Evolutionary conservation across 2,113 vertebrate genomes (phyloP).

Genomic region (Mus spicilegus): DNA sequence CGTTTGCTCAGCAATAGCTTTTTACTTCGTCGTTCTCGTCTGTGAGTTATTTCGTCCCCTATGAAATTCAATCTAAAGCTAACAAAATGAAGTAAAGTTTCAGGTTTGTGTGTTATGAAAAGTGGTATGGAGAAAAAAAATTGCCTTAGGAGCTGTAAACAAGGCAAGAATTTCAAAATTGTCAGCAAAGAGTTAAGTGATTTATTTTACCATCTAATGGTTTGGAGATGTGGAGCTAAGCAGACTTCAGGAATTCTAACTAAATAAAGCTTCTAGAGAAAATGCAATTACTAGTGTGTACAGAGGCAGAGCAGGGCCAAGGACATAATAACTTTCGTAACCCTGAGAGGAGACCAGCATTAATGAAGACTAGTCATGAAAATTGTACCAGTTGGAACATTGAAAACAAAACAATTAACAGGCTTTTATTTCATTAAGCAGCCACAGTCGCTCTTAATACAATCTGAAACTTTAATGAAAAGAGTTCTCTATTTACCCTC

Average conservation of each 20-base stretch:
- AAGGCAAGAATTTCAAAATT: conserved; percentile 4
- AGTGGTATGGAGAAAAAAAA: neutral
- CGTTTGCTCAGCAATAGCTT: neutral
- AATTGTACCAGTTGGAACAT: conserved; percentile 60
- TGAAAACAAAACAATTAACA: conserved; percentile 74
- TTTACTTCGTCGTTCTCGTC: neutral
- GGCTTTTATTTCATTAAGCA: conserved; percentile 73
- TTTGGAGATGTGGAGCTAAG: conserved; percentile 22
- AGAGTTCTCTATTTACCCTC: conserved; percentile 47
- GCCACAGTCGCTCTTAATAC: conserved; percentile 56
- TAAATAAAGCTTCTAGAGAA: conserved; percentile 61
- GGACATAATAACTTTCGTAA: conserved; percentile 53
- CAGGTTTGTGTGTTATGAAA: neutral
- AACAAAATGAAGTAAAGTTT: conserved; percentile 15
- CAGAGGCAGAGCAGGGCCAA: neutral
- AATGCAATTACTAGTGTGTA: conserved; percentile 63
- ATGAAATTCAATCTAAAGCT: neutral
- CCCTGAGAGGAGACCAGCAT: conserved; percentile 47
- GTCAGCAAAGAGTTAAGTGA: neutral
- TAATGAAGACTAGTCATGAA: conserved; percentile 61
- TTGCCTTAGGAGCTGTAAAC: neutral
- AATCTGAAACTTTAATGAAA: conserved; percentile 55
- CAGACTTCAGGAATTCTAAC: conserved; percentile 22
- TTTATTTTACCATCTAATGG: conserved; percentile 25
- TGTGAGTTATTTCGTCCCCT: neutral